Evolutionary conservation across 2,888 invertebrate species (phyloP), one percentile per base, ranked within the genome.

Genomic region (Patella depressa): DNA sequence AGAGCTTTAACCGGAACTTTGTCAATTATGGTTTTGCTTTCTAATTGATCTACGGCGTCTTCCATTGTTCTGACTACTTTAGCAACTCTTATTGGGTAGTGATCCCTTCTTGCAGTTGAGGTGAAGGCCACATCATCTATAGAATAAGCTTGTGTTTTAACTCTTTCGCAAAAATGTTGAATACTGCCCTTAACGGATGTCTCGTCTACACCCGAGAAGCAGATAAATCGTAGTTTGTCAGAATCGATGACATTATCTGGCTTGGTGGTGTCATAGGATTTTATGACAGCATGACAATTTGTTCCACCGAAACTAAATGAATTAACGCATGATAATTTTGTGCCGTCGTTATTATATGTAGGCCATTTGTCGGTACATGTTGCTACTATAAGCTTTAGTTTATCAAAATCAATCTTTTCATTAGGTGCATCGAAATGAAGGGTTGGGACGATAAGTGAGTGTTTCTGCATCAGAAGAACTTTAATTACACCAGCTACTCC

Each of bases 221-320:
- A 75, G 29, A 85, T 74, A 14, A 83, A 54, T 15, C 15, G 19
- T 19, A 19, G 19, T 11, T 59, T 12, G 2, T 55, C 15, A 17
- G 14, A 3, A 3, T 7, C 19, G 15, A 15, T 19, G 19, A 4
- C n/a, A 9, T 17, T 19, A 17, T 2, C 17, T 15, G n/a, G 7
- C 7, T n/a, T 17, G 29, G 34, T 19, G 3, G 9, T 24, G 12
- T 24, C 1, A 45, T 45, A 54, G 14, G 70, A 24, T 59, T 73
- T 55, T 3, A 87, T 15, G 17, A 86, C 72, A 15, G 80, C 82
- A 78, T 87, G 87, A 2, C 75, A 29, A 55, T 87, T 87, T 45
- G 83, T 84, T 45, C 86, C 87, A 11, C 87, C 86, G 76, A 86
- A 85, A 1, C 87, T 85, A 76, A 86, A 87, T 5, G 82, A 83